phyloP scores from a whole-genome alignment of 2,888 invertebrate species.

The Eledone cirrhosa region DNA sequence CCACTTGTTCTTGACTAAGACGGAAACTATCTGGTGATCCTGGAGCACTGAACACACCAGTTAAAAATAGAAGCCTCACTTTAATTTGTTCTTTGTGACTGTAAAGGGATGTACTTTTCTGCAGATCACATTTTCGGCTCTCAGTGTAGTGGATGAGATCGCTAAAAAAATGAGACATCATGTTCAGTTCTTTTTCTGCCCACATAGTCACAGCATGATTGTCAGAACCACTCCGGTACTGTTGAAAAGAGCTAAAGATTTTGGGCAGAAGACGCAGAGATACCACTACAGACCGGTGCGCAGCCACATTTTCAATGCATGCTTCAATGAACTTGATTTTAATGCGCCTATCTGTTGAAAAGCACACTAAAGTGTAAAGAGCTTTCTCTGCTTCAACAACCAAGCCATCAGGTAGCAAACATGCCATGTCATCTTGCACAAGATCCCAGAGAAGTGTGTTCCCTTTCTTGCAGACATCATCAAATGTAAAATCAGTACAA shows the following conservation, averaged over 20 bases:
- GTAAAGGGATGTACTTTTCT: constrained; percentile 39
- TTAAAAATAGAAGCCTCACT: constrained; percentile 88
- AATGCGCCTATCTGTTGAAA: constrained; percentile 87
- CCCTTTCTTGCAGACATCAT: constrained; percentile 84
- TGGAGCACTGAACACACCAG: constrained; percentile 88
- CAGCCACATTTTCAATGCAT: constrained; percentile 87
- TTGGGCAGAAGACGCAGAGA: constrained; percentile 89
- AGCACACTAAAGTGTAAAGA: constrained; percentile 82
- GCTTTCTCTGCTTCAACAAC: constrained; percentile 94
- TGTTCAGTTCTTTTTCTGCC: constrained; percentile 90
- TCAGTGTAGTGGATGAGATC: constrained; percentile 80
- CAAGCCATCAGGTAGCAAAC: constrained; percentile 86
- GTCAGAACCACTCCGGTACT: constrained; percentile 82
- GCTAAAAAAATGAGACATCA: constrained; percentile 92
- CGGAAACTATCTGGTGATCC: constrained; percentile 88
- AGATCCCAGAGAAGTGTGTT: constrained; percentile 94
- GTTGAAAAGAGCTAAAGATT: constrained; percentile 87
- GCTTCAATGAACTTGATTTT: constrained; percentile 95
- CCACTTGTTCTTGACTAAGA: constrained; percentile 81
- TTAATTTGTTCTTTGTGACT: constrained; percentile 80
- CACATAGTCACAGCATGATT: constrained; percentile 77
- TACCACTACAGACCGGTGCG: constrained; percentile 89
- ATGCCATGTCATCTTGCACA: constrained; percentile 77
- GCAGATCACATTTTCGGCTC: constrained; percentile 14
- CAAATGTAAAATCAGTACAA: constrained; percentile 63